Percentiles rank a stretch among this genome's conserved stretches.
phyloP scores from a whole-genome alignment of 2,797 vertebrate genomes.

The Percopsis omiscomaycus region DNA sequence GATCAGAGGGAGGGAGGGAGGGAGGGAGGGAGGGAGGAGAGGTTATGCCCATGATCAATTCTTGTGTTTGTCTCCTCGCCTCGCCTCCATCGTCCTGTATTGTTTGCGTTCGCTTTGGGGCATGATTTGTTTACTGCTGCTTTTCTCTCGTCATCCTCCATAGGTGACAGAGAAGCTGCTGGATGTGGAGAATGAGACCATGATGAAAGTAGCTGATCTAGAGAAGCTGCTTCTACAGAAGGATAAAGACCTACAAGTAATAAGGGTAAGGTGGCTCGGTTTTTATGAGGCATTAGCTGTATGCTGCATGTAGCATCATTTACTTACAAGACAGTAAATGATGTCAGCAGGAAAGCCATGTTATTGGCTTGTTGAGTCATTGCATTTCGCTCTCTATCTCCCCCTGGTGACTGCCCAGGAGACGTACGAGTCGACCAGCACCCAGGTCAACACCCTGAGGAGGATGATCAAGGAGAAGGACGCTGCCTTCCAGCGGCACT shows the following conservation, averaged over 20 bases:
- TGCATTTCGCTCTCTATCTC: constrained; percentile 50
- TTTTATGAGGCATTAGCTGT: neutral
- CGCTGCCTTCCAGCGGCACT: constrained; percentile 87
- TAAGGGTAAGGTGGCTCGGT: constrained; percentile 79
- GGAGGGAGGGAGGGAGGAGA: constrained; percentile 31
- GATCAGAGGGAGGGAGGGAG: constrained; percentile 23
- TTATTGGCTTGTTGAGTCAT: constrained; percentile 50
- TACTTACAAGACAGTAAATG: constrained; percentile 55
- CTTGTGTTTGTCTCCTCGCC: constrained; percentile 33
- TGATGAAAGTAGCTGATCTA: constrained; percentile 95
- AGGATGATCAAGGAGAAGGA: constrained; percentile 95
- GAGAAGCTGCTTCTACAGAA: constrained; percentile 93
- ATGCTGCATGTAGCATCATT: constrained; percentile 20
- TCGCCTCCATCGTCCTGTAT: constrained; percentile 14
- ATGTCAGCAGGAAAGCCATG: constrained; percentile 65
- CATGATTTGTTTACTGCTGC: neutral
- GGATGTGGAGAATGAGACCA: constrained; percentile 96
- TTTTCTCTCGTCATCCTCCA: constrained; percentile 19
- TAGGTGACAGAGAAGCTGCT: constrained; percentile 96
- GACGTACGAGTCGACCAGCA: constrained; percentile 90
- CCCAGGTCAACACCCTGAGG: constrained; percentile 91
- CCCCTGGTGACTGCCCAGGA: constrained; percentile 79
- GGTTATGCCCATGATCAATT: constrained; percentile 42
- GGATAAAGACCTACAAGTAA: constrained; percentile 87
- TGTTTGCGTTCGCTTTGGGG: neutral